Conservation (phyloP, 2,113 vertebrate genomes). For the Corythornis vintsioides region DNA sequence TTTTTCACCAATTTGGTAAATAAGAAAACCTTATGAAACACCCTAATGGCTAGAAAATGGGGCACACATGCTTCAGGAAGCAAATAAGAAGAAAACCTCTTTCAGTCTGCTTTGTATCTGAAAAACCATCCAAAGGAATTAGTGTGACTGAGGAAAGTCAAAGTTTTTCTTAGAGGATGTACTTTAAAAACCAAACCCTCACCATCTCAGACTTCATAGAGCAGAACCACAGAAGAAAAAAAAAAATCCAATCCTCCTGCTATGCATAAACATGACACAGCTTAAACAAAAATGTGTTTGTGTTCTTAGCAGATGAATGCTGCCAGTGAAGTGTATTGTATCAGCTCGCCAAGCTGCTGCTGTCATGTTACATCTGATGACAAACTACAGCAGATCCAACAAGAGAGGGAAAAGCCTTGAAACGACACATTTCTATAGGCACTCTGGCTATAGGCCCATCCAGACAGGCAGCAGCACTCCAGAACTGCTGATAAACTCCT, state of each 20-base stretch:
- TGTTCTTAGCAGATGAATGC: constrained; percentile 9
- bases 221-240: neutral
- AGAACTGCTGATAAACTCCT: neutral
- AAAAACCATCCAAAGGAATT: constrained; percentile 28
- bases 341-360: constrained; percentile 41
- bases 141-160: neutral
- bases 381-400: neutral
- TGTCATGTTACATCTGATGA: constrained; percentile 54
- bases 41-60: neutral
- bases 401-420: constrained; percentile 26
- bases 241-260: neutral
- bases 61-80: neutral
- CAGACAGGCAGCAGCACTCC: neutral
- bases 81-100: constrained; percentile 1
- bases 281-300: constrained; percentile 46
- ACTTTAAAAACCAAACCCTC: neutral
- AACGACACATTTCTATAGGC: neutral
- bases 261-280: constrained; percentile 24
- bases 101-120: neutral
- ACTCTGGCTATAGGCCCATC: neutral
- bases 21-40: constrained; percentile 22
- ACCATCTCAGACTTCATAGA: neutral
- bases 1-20: neutral
- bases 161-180: neutral
- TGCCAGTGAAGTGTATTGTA: constrained; percentile 46